phyloP scores from a whole-genome alignment of 2,113 vertebrate species.

The Trogon melanurus region DNA sequence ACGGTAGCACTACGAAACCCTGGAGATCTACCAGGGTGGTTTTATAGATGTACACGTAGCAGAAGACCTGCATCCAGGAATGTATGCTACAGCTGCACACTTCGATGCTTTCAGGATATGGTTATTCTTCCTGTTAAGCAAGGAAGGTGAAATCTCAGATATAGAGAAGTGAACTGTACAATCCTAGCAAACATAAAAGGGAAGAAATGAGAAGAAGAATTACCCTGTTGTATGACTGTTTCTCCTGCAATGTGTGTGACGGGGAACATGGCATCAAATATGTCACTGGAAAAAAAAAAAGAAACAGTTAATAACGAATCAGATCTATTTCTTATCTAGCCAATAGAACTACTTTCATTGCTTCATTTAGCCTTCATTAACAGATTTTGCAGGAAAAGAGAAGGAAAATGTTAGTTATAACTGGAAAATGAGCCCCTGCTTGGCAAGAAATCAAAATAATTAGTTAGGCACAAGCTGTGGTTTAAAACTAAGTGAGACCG shows the following conservation, averaged over 20 bases:
- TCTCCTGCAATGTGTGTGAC: conserved; percentile 97
- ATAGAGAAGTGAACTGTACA: background rate
- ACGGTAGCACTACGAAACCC: background rate
- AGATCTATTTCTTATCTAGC: background rate
- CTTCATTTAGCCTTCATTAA: background rate
- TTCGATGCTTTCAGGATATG: background rate
- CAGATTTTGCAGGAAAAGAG: background rate
- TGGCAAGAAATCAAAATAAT: background rate
- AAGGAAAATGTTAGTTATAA: conserved; percentile 2
- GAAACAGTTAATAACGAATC: background rate
- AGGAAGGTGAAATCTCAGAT: background rate
- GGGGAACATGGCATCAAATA: conserved; percentile 98
- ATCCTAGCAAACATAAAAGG: background rate
- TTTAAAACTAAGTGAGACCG: background rate
- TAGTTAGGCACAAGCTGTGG: background rate
- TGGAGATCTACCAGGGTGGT: background rate
- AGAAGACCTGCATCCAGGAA: background rate
- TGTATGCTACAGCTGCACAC: background rate
- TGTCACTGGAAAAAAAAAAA: conserved; percentile 85
- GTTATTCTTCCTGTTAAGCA: background rate
- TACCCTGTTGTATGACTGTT: conserved; percentile 97
- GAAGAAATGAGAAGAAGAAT: background rate
- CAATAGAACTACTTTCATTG: background rate
- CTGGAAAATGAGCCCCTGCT: background rate
- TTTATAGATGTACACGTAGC: background rate